Evolutionary conservation across 2,888 invertebrate species (phyloP).

Genomic region (Trichopria drosophilae): DNA sequence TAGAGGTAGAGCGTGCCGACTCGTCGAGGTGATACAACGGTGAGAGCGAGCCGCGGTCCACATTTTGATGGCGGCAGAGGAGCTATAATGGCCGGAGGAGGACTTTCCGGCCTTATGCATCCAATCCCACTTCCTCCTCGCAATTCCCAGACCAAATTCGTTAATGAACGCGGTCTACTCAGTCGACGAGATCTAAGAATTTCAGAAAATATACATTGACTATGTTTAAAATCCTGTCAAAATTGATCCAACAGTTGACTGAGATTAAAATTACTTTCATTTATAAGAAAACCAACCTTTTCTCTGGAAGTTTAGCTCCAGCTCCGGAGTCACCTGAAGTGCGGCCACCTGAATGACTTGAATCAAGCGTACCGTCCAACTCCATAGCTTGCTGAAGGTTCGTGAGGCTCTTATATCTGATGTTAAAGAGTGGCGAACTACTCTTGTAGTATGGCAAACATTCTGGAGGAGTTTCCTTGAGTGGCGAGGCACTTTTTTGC

Average conservation of each 20-base stretch:
- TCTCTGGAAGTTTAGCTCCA: slow-evolving; percentile 79
- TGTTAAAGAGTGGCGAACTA: slow-evolving; percentile 77
- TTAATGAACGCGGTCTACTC: slow-evolving; percentile 81
- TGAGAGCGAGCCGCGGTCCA: slow-evolving; percentile 60
- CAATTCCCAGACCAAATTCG: slow-evolving; percentile 83
- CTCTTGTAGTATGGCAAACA: slow-evolving; percentile 71
- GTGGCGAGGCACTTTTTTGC: slow-evolving; percentile 73
- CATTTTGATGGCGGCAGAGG: slow-evolving; percentile 60
- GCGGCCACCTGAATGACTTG: slow-evolving; percentile 84
- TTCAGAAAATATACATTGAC: slow-evolving; percentile 2
- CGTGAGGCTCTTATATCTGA: slow-evolving; percentile 66
- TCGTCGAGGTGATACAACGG: slow-evolving; percentile 58
- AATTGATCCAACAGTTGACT: neutral
- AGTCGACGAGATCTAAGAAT: slow-evolving; percentile 67
- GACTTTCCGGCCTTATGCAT: slow-evolving; percentile 53
- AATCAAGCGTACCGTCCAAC: slow-evolving; percentile 82
- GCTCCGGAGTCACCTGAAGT: slow-evolving; percentile 83
- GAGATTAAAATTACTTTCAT: neutral
- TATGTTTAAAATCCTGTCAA: neutral
- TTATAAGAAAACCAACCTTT: slow-evolving; percentile 63
- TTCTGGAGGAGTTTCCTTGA: slow-evolving; percentile 70
- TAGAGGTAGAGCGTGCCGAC: slow-evolving; percentile 61
- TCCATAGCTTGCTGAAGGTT: slow-evolving; percentile 73
- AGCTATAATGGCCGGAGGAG: slow-evolving; percentile 53
- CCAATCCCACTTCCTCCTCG: slow-evolving; percentile 54